phyloP scores from a whole-genome alignment of 2,888 invertebrate species.

The Harmothoe impar region DNA sequence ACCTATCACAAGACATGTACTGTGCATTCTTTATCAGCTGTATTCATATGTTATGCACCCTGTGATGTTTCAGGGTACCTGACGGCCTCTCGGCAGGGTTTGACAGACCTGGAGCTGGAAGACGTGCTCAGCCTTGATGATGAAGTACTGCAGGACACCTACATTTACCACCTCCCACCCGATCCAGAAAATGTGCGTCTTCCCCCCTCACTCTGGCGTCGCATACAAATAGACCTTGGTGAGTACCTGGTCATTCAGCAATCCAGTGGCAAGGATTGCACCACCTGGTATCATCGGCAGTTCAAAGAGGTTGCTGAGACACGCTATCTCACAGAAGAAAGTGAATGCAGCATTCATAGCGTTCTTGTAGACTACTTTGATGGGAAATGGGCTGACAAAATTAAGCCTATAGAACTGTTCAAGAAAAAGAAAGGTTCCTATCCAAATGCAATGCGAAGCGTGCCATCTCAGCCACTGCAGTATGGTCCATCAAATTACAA shows the following conservation, averaged over 20 bases:
- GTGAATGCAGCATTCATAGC: constrained; percentile 69
- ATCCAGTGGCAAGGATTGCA: constrained; percentile 70
- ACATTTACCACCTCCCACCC: constrained; percentile 78
- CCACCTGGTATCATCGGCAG: constrained; percentile 78
- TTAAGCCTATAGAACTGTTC: constrained; percentile 74
- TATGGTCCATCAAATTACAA: constrained; percentile 59
- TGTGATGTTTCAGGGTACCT: constrained; percentile 75
- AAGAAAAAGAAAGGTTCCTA: constrained; percentile 77
- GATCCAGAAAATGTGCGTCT: constrained; percentile 74
- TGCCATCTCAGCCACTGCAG: constrained; percentile 74
- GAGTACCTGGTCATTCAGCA: constrained; percentile 72
- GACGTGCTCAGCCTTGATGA: constrained; percentile 78
- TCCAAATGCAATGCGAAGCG: constrained; percentile 73
- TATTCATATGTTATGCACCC: too few species aligned
- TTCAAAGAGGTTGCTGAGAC: constrained; percentile 72
- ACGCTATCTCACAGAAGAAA: neutral
- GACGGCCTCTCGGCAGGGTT: constrained; percentile 73
- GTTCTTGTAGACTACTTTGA: constrained; percentile 76
- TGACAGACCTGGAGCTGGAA: constrained; percentile 76
- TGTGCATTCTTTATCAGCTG: too few species aligned
- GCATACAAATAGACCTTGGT: constrained; percentile 72
- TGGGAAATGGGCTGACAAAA: constrained; percentile 74
- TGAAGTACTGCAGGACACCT: constrained; percentile 77
- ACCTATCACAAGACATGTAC: too few species aligned
- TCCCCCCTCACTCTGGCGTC: constrained; percentile 75